Base-by-base conservation (phyloP, 2,888 invertebrate genomes). In the Acronicta aceris region DNA sequence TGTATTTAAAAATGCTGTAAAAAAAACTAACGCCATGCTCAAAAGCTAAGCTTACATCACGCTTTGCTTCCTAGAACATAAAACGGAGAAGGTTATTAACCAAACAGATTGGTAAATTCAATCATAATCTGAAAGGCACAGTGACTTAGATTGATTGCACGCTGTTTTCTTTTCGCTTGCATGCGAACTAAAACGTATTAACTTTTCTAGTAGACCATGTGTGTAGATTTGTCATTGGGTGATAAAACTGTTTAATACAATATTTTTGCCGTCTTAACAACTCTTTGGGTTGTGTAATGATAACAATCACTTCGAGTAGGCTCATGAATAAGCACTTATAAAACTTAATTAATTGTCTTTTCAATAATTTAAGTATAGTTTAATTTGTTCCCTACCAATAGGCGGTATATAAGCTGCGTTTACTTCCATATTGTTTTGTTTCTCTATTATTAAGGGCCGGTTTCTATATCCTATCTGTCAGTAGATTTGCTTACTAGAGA, bases 1-100 rank as follows among this genome's bases (percentile, higher is more conserved):
- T 96, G 96, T 96, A 96, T 96, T 70, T 61, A 80, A 74, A 78
- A 76, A 77, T 76, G 79, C 79, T 79, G 74, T 82, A 82, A 84
- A 85, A 81, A 30, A 77, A 78, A 69, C 79, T 87, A 88, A 87
- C 81, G 79, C 82, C 80, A 83, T 78, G 67, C 76, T 83, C 81
- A 80, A 78, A 78, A 79, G 83, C 83, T 83, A 82, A 83, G 84
- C 84, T 86, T 83, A 62, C 67, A 82, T 85, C 89, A 89, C 84
- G 91, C 92, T 90, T 91, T 79, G 89, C 89, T 89, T 85, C 33
- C 68, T 87, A 84, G 81, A 83, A 74, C 80, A 60, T 63, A 69
- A 38, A 68, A 77, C 45, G 78, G 52, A 71, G 50, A 64, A 81
- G 81, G 81, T 83, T 74, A 78, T 75, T 82, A 77, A 85, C 76